Base-by-base conservation (phyloP, 2,888 invertebrate genomes). In the Mayetiola destructor region DNA sequence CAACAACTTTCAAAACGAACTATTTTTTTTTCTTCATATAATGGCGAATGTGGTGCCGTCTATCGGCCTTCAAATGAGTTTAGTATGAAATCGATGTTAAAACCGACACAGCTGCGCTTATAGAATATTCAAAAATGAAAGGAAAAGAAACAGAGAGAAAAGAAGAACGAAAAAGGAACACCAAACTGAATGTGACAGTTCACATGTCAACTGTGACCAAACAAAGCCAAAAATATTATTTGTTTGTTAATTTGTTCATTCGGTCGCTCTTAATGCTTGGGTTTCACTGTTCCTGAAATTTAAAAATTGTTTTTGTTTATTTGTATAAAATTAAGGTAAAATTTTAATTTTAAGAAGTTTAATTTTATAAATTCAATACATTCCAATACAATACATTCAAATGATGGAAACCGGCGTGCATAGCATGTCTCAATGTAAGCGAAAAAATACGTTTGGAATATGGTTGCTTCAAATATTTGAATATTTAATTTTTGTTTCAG, bases 111-210 rank as follows among this genome's bases (percentile, higher is more conserved):
- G n/a, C n/a, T n/a, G n/a, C n/a, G n/a, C n/a, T n/a, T n/a, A n/a
- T n/a, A n/a, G n/a, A n/a, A n/a, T n/a, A n/a, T n/a, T n/a, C n/a
- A n/a, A n/a, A n/a, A n/a, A n/a, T n/a, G n/a, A n/a, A n/a, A n/a
- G n/a, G n/a, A n/a, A n/a, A n/a, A n/a, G n/a, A n/a, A n/a, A n/a
- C n/a, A n/a, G n/a, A n/a, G n/a, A n/a, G n/a, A n/a, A n/a, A n/a
- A n/a, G n/a, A n/a, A n/a, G n/a, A n/a, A n/a, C n/a, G n/a, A n/a
- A n/a, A n/a, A n/a, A n/a, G n/a, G n/a, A n/a, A n/a, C n/a, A n/a
- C n/a, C n/a, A n/a, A n/a, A n/a, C n/a, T n/a, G 48, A 27, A 48
- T 48, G 48, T 48, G 48, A 48, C 48, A 48, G 48, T 48, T 48
- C 27, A 27, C 27, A 27, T 48, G 3, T 48, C 6, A n/a, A 12